Evolutionary conservation across 2,113 vertebrate genomes (phyloP).

Genomic region (Notechis scutatus): DNA sequence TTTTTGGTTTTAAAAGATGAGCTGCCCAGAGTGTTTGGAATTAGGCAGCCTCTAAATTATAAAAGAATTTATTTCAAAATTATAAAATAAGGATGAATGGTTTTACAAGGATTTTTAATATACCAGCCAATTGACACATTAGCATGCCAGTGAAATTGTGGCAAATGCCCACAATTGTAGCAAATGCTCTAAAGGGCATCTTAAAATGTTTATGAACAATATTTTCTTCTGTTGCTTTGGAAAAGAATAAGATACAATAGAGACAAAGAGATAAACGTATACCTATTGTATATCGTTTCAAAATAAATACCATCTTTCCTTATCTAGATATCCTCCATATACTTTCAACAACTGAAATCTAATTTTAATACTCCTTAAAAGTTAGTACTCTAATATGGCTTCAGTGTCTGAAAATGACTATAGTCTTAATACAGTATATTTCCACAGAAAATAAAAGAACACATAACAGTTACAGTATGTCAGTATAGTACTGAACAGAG

Average conservation of each 20-base stretch:
- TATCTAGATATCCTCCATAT: not conserved
- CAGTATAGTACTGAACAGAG: constrained; percentile 1
- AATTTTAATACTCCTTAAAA: not conserved
- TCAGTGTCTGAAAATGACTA: not conserved
- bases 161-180: not conserved
- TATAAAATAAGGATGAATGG: not conserved
- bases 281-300: not conserved
- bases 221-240: not conserved
- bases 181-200: not conserved
- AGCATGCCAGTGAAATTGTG: not conserved
- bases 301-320: not conserved
- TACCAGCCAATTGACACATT: not conserved
- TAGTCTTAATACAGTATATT: not conserved
- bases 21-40: not conserved
- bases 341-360: not conserved
- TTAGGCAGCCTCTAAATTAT: not conserved
- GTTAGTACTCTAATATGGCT: not conserved
- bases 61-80: not conserved
- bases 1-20: not conserved
- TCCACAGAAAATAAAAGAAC: not conserved
- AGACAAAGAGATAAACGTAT: not conserved
- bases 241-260: not conserved
- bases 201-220: not conserved
- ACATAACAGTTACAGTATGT: not conserved
- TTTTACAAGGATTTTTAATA: not conserved